Base-by-base conservation (phyloP, 1,140 invertebrate species). In the Oedothorax gibbosus region DNA sequence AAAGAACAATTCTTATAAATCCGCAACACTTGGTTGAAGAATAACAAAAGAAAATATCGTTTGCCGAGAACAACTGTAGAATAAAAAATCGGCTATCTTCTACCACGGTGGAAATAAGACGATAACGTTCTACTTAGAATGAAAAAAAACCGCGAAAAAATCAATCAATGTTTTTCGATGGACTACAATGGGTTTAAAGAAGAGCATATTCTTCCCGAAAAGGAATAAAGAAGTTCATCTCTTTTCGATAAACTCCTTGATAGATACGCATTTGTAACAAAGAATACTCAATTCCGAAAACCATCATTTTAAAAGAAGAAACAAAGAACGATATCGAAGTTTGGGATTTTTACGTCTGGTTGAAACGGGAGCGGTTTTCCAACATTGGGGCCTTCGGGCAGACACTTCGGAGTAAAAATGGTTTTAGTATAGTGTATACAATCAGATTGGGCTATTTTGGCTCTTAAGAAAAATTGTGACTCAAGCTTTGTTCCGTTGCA, bases 221-320 rank as follows among this genome's bases (percentile, higher is more conserved):
- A 20, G 51, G 50, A 14, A 64, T 65, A 77, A 50, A 51, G 15
- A 15, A 77, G 12, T 57, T 14, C 49, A 20, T 77, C 60, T 18
- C 53, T 65, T 77, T 77, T 56, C 75, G 75, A 77, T 77, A 77
- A 77, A 21, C 53, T 77, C 60, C 62, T 77, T 64, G 75, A 77
- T 77, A 77, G 35, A 35, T 75, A 75, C 60, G 60, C 53, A 77
- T 77, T 65, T 77, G 72, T 65, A 77, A 77, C 75, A 77, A 77
- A 77, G 75, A 65, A 64, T 77, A 64, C 75, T 77, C 60, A 56
- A 77, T 77, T 76, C 60, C 60, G 35, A 65, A 65, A 76, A 77
- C 57, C 75, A 64, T 77, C 75, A 64, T 65, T 77, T 77, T 65
- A 18, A 65, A 77, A 77, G 49, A 51, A 77, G 35, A 71, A 75